Evolutionary conservation across 1,140 invertebrate genomes (phyloP).

Genomic region (Macrosteles quadrilineatus): DNA sequence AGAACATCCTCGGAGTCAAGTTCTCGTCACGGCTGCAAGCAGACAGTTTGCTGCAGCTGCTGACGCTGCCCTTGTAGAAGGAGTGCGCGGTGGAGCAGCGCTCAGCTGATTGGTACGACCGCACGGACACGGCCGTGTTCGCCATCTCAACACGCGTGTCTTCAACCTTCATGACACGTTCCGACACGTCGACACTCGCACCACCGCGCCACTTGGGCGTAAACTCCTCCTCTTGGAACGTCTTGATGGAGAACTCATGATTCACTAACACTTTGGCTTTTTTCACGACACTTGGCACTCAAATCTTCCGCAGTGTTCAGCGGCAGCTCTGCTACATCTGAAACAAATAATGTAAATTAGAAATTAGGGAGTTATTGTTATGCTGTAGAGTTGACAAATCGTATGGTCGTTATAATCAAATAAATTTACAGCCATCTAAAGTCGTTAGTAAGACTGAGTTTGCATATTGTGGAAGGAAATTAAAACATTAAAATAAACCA

Average conservation of each 20-base stretch:
- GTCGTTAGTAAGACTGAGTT: not conserved
- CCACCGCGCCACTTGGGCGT: not conserved
- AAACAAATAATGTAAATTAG: not conserved
- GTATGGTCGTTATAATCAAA: too few relatives aligned
- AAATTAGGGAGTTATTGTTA: too few relatives aligned
- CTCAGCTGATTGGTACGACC: not conserved
- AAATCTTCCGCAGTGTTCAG: not conserved
- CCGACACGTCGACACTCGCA: not conserved
- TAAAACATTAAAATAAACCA: too few relatives aligned
- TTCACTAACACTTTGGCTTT: too few relatives aligned
- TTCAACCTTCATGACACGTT: not conserved
- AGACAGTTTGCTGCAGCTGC: constrained; percentile 16
- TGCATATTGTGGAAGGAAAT: not conserved
- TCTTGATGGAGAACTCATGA: too few relatives aligned
- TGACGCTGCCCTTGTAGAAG: constrained; percentile 21
- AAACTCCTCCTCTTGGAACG: not conserved
- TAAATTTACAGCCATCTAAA: not conserved
- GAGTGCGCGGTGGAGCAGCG: constrained; percentile 14
- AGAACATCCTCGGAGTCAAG: constrained; percentile 13
- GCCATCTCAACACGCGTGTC: not conserved
- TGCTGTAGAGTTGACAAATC: too few relatives aligned
- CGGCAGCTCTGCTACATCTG: constrained; percentile 5
- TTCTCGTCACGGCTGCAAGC: constrained; percentile 1
- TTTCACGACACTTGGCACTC: too few relatives aligned
- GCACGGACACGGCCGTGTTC: constrained; percentile 13